Base-by-base conservation (phyloP, 2,888 invertebrate genomes). In the Nebria salina region DNA sequence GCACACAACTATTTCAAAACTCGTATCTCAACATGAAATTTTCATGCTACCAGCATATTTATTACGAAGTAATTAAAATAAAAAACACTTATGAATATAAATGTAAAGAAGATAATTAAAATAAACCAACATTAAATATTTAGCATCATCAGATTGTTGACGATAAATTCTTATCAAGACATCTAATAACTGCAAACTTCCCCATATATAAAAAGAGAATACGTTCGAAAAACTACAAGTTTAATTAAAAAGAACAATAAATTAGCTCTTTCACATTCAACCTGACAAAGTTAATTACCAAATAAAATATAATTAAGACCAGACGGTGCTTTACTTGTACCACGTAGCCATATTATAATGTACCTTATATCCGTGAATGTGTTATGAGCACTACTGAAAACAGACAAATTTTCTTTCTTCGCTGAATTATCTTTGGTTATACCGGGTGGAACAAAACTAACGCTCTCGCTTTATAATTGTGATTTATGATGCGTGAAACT, bases 281-380 rank as follows among this genome's bases (percentile, higher is more conserved):
- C 8, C 74, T 43, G 64, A 15, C 75, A 54, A 20, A 54, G 20
- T 75, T 75, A 75, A 75, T 75, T 75, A 64, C 75, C 54, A 64
- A 75, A 75, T 75, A 75, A 75, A 54, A 75, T 54, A 54, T 75
- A 43, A 75, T 75, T 20, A 75, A 43, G 42, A 54, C n/a, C 75
- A 75, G 75, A 75, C 75, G 64, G 70, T 70, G 25, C 15, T 25
- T 20, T 25, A 13, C 13, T n/a, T 7, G 66, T 15, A n/a, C 20
- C 72, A 72, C 26, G 26, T 34, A n/a, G 34, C 9, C 9, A 34
- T 15, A 11, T n/a, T 75, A 75, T 75, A 75, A 75, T 75, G 64
- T 54, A 64, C 75, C 75, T 54, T 75, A 25, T 64, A 15, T 75
- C 75, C 75, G 64, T 9, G 34, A 34, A 34, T 34, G 64, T 34